phyloP scores from a whole-genome alignment of 2,113 vertebrate genomes.

The Callorhinus ursinus region DNA sequence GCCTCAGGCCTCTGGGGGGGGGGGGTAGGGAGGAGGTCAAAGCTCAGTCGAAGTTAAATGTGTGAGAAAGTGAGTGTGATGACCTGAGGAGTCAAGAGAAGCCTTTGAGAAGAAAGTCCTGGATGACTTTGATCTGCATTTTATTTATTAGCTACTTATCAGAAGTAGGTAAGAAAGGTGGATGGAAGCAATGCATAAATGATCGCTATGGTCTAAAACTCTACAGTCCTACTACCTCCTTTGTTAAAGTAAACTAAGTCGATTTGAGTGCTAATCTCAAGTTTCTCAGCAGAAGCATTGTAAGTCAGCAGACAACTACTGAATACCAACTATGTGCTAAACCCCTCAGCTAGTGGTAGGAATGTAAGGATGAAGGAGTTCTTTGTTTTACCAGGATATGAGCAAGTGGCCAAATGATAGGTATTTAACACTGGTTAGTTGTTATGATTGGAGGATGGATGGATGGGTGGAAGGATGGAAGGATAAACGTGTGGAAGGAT shows the following conservation, averaged over 20 bases:
- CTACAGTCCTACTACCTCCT: neutral
- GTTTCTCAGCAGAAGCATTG: neutral
- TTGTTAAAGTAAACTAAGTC: neutral
- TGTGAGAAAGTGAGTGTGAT: neutral
- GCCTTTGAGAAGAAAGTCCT: neutral
- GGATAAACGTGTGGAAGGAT: neutral
- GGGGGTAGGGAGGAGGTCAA: neutral
- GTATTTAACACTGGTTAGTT: neutral
- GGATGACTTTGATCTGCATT: neutral
- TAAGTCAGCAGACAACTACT: neutral
- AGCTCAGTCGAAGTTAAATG: neutral
- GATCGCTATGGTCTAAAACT: neutral
- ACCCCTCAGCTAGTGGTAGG: neutral
- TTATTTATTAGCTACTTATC: neutral
- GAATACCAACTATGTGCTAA: neutral
- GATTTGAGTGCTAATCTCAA: neutral
- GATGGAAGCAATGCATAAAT: neutral
- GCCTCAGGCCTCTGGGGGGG: neutral
- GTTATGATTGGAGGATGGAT: neutral
- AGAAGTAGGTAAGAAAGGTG: neutral
- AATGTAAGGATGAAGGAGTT: neutral
- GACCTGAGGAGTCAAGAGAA: neutral
- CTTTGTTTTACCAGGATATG: neutral
- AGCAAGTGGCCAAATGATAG: neutral
- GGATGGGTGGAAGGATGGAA: neutral